Evolutionary conservation across 2,113 vertebrate genomes (phyloP).

Genomic region (Antigone vipio): DNA sequence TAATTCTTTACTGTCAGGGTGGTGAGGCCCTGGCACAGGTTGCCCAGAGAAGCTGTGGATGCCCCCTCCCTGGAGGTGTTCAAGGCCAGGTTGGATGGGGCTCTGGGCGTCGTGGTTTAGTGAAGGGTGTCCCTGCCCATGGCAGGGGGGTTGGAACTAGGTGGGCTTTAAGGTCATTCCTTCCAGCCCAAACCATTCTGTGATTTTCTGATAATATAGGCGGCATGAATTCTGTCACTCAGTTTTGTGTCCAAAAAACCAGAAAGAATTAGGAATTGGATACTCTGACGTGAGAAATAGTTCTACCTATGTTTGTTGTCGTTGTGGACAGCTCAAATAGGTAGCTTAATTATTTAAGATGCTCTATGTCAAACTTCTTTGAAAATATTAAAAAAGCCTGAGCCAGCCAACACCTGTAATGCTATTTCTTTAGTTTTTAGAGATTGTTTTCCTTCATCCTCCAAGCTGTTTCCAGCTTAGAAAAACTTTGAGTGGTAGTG

Average conservation of each 20-base stretch:
- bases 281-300: background rate
- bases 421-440: background rate
- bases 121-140: too few relatives aligned
- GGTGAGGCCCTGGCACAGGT: too few relatives aligned
- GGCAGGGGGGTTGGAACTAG: too few relatives aligned
- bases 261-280: background rate
- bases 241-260: background rate
- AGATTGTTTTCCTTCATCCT: background rate
- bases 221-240: background rate
- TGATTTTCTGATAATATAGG: background rate
- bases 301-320: background rate
- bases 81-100: too few relatives aligned
- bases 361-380: background rate
- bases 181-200: too few relatives aligned
- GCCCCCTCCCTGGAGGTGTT: too few relatives aligned
- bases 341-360: background rate
- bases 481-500: background rate
- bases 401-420: background rate
- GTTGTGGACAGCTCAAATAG: background rate
- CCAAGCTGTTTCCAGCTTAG: background rate
- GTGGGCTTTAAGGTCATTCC: too few relatives aligned
- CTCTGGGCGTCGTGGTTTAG: too few relatives aligned
- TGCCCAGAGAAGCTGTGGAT: too few relatives aligned
- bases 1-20: too few relatives aligned
- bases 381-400: background rate